Conservation (phyloP, 2,113 vertebrate species). For the Psilopsiagon aurifrons region DNA sequence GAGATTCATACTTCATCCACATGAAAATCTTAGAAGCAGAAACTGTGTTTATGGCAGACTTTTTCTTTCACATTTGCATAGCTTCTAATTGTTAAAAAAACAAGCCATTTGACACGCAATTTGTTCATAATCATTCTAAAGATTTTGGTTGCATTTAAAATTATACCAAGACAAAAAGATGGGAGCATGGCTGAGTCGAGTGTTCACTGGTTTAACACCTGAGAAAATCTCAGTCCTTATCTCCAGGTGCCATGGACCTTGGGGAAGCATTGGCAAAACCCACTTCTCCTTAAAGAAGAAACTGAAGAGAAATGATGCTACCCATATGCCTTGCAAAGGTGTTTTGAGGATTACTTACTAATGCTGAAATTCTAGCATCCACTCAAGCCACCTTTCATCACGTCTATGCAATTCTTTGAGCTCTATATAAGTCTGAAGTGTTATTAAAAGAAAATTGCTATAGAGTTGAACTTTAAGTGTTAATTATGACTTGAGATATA, state of each 20-base stretch:
- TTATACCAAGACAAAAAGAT: not conserved
- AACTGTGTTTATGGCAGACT: not conserved
- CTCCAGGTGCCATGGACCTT: not conserved
- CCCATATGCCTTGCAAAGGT: not conserved
- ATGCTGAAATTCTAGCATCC: not conserved
- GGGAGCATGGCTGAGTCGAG: not conserved
- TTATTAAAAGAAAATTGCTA: conserved; percentile 52
- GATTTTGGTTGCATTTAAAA: not conserved
- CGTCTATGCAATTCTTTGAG: conserved; percentile 25
- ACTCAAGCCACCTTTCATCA: conserved; percentile 36
- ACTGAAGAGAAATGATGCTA: not conserved
- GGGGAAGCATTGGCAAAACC: not conserved
- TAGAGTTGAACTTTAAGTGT: conserved; percentile 49
- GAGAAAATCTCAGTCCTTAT: not conserved
- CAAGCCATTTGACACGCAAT: not conserved
- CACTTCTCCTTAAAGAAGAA: not conserved
- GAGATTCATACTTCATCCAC: not conserved
- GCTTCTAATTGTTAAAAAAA: conserved; percentile 15
- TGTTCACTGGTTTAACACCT: not conserved
- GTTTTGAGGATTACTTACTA: conserved; percentile 35
- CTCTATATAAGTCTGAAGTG: conserved; percentile 19
- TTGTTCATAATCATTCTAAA: not conserved
- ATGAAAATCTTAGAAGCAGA: conserved; percentile 1
- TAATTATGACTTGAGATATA: conserved; percentile 48
- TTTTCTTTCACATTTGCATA: conserved; percentile 1